Conservation (phyloP, 1,140 invertebrate species). For the Leptonema lineaticorne region DNA sequence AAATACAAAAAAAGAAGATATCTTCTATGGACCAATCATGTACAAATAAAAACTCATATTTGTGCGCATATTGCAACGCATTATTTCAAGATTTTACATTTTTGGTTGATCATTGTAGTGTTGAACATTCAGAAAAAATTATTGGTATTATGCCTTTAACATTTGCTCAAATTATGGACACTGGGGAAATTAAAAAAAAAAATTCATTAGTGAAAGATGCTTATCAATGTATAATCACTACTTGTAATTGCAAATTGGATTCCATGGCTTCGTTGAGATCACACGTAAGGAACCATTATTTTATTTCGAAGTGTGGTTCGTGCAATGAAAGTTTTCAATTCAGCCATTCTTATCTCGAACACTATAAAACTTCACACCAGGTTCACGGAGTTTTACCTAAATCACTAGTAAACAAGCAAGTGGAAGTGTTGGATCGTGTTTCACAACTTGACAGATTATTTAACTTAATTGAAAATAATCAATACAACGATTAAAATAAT, state of each 20-base stretch:
- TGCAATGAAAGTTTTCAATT: conserved; percentile 11
- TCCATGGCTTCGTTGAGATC: neutral
- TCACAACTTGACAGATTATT: conserved; percentile 4
- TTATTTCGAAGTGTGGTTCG: conserved; percentile 1
- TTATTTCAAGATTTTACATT: neutral
- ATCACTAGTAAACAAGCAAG: conserved; percentile 4
- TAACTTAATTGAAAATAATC: neutral
- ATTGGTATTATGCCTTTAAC: conserved; percentile 11
- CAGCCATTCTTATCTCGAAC: neutral
- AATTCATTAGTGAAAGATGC: neutral
- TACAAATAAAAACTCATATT: neutral
- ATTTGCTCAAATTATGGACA: neutral
- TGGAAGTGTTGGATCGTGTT: conserved; percentile 2
- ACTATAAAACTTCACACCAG: neutral
- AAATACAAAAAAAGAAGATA: too few species aligned
- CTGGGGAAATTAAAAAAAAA: conserved; percentile 8
- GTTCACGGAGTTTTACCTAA: neutral
- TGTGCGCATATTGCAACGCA: neutral
- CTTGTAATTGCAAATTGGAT: neutral
- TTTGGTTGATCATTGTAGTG: neutral
- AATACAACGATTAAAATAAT: neutral
- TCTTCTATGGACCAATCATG: too few species aligned
- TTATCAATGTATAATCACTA: conserved; percentile 7
- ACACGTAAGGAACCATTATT: conserved; percentile 14
- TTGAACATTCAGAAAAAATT: neutral